Percentiles rank a stretch among this genome's conserved stretches.
Conservation (phyloP, 2,888 invertebrate genomes). For the Drosophila diplacantha region DNA sequence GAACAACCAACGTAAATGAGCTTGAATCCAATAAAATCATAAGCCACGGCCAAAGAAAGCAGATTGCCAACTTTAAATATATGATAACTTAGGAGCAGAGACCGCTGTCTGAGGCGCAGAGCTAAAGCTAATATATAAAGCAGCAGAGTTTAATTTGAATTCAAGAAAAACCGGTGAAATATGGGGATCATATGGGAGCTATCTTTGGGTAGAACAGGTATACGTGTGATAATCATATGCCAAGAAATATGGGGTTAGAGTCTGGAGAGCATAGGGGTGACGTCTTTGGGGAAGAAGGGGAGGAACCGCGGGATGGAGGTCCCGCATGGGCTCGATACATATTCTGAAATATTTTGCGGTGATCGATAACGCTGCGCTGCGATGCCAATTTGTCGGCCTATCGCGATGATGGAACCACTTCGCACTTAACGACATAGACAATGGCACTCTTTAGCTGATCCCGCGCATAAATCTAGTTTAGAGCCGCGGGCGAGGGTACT, state of each 20-base stretch:
- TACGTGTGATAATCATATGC: constrained; percentile 4
- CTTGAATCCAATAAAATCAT: constrained; percentile 42
- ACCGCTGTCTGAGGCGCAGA: constrained; percentile 11
- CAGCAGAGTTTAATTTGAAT: constrained; percentile 40
- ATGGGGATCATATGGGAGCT: constrained; percentile 21
- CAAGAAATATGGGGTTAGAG: not conserved
- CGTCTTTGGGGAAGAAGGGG: not conserved
- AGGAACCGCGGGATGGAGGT: constrained; percentile 5
- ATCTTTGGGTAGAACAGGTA: constrained; percentile 3
- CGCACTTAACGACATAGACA: constrained; percentile 51
- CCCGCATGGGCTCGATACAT: constrained; percentile 31
- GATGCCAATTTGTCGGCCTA: constrained; percentile 38
- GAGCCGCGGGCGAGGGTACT: constrained; percentile 31
- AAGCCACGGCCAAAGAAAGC: constrained; percentile 37
- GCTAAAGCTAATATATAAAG: constrained; percentile 11
- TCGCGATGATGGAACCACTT: constrained; percentile 26
- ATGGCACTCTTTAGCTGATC: constrained; percentile 49
- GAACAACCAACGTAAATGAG: constrained; percentile 33
- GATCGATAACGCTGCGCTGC: constrained; percentile 16
- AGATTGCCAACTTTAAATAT: constrained; percentile 22
- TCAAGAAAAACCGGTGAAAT: constrained; percentile 49
- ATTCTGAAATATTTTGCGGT: constrained; percentile 32
- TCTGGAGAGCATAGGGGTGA: not conserved
- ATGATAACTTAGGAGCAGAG: constrained; percentile 21
- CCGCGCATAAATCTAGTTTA: constrained; percentile 43